Evolutionary conservation across 2,113 vertebrate genomes (phyloP).

Genomic region (Elachura formosa): DNA sequence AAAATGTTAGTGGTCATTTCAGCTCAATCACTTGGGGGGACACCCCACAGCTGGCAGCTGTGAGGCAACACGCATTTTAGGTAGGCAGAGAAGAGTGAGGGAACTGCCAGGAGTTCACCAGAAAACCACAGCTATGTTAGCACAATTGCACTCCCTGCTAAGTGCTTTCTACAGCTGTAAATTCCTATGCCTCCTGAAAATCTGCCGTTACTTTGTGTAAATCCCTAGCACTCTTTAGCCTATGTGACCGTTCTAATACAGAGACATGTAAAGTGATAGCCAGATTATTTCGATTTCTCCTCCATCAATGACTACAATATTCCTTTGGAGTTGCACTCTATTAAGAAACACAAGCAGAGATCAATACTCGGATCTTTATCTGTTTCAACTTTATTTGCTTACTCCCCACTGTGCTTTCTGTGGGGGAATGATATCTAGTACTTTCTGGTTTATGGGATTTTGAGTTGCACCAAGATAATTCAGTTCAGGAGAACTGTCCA

Average conservation of each 20-base stretch:
- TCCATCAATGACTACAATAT: constrained; percentile 56
- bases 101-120: background rate
- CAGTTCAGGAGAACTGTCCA: background rate
- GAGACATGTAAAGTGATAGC: constrained; percentile 42
- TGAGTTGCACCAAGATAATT: background rate
- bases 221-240: constrained; percentile 37
- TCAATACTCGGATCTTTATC: constrained; percentile 69
- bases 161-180: background rate
- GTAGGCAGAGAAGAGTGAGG: rapidly evolving
- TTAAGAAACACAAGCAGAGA: constrained; percentile 65
- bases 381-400: constrained; percentile 56
- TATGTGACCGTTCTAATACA: constrained; percentile 36
- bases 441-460: background rate
- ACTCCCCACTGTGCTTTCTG: constrained; percentile 42
- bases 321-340: constrained; percentile 49
- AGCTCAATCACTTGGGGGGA: rapidly evolving
- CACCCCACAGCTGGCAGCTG: background rate
- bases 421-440: background rate
- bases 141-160: background rate
- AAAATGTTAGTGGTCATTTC: background rate
- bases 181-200: background rate
- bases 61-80: background rate
- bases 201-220: constrained; percentile 17
- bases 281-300: constrained; percentile 54
- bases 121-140: background rate